phyloP scores from a whole-genome alignment of 1,140 invertebrate genomes.

The Papilio machaon region DNA sequence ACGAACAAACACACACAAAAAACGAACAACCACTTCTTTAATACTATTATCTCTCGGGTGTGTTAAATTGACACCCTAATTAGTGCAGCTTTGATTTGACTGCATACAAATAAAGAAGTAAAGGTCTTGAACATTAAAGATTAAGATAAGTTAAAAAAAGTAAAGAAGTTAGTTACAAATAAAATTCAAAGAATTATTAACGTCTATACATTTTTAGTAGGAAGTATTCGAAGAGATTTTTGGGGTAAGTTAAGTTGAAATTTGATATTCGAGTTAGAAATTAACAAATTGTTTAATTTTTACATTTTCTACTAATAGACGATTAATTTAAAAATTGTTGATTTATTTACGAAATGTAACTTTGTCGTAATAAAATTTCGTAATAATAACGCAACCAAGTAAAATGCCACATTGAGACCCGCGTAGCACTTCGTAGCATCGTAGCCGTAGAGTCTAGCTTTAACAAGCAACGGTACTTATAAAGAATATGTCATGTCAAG shows the following conservation, averaged over 20 bases:
- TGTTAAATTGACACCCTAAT: background rate
- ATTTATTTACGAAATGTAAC: background rate
- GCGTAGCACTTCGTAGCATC: conserved; percentile 6
- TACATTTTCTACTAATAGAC: background rate
- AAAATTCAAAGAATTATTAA: too few species aligned
- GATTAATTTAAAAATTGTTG: background rate
- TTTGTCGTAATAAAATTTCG: background rate
- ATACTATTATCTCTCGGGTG: conserved; percentile 11
- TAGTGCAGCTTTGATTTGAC: background rate
- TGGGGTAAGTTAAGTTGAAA: too few species aligned
- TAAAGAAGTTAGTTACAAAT: too few species aligned
- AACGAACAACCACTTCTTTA: conserved; percentile 32
- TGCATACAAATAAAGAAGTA: too few species aligned
- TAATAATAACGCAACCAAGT: background rate
- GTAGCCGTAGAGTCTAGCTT: background rate
- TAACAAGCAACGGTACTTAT: background rate
- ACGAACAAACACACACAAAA: conserved; percentile 27
- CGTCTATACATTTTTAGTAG: too few species aligned
- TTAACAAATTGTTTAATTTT: too few species aligned
- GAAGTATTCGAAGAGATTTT: too few species aligned
- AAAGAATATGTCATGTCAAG: background rate
- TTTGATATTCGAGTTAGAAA: too few species aligned
- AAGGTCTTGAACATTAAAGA: too few species aligned
- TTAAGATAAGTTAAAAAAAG: too few species aligned
- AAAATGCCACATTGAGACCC: background rate